phyloP scores from a whole-genome alignment of 1,140 invertebrate species.

The Hyles euphorbiae region DNA sequence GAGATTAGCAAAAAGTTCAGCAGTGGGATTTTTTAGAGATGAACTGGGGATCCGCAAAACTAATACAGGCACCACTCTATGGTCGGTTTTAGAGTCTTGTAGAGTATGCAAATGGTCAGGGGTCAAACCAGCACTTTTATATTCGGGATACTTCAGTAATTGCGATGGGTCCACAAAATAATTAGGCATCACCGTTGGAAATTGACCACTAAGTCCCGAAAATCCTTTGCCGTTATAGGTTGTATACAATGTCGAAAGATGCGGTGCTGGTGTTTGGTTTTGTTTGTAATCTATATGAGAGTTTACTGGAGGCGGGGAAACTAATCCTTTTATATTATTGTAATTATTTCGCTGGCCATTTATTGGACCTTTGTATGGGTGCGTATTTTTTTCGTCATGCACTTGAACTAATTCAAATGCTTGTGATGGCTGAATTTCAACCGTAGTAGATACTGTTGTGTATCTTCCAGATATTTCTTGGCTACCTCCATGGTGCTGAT shows the following conservation, averaged over 20 bases:
- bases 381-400: conserved; percentile 50
- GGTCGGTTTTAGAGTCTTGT: conserved; percentile 49
- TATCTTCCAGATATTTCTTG: conserved; percentile 1
- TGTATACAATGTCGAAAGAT: conserved; percentile 60
- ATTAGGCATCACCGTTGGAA: conserved; percentile 68
- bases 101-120: conserved; percentile 48
- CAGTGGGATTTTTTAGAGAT: conserved; percentile 71
- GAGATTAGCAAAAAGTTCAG: conserved; percentile 74
- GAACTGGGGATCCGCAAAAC: conserved; percentile 76
- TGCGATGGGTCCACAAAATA: conserved; percentile 67
- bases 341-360: conserved; percentile 31
- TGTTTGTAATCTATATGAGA: conserved; percentile 14
- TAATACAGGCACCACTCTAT: conserved; percentile 74
- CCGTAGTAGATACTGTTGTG: conserved; percentile 36
- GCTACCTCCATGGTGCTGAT: conserved; percentile 10
- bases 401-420: conserved; percentile 67
- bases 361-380: conserved; percentile 45
- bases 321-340: conserved; percentile 35
- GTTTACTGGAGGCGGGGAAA: conserved; percentile 32
- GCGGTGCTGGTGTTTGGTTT: conserved; percentile 12
- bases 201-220: conserved; percentile 63
- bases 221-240: conserved; percentile 70
- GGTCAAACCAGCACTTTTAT: conserved; percentile 56
- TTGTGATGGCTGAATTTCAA: conserved; percentile 70
- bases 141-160: conserved; percentile 62